A percentile compares a stretch with the other conserved stretches of the same genome.
These are phyloP conservation scores for Drosophila insularis DNA, from an alignment of 1,140 invertebrate genomes.

Conservation along the genomic window DNA sequence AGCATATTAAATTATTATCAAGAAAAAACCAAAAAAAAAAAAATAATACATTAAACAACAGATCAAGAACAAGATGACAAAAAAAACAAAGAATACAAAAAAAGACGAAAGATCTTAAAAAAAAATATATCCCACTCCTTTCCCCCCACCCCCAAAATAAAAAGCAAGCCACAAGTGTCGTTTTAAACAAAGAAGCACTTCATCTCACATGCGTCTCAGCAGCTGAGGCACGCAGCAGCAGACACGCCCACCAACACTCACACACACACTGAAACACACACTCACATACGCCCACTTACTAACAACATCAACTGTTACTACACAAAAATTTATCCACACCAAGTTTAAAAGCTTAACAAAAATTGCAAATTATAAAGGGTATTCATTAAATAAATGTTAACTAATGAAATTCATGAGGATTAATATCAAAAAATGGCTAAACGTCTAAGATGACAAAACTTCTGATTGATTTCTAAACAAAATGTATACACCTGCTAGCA, in stretches of 20 bases:
- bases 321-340: constrained; percentile 42
- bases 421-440: too few relatives aligned
- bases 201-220: constrained; percentile 8
- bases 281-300: constrained; percentile 40
- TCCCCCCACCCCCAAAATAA: too few relatives aligned
- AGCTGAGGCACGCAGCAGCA: constrained; percentile 10
- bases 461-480: too few relatives aligned
- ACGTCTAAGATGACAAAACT: too few relatives aligned
- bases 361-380: constrained; percentile 44
- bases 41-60: not conserved
- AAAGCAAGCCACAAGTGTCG: constrained; percentile 39
- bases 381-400: constrained; percentile 19
- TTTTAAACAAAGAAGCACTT: not conserved
- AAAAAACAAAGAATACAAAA: too few relatives aligned
- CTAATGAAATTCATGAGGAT: too few relatives aligned
- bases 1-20: not conserved
- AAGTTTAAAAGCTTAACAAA: not conserved
- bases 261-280: constrained; percentile 3
- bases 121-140: constrained; percentile 12
- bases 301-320: constrained; percentile 37
- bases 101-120: constrained; percentile 19
- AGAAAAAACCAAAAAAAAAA: not conserved
- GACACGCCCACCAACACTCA: constrained; percentile 24
- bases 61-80: not conserved
- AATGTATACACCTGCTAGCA: too few relatives aligned